These are phyloP conservation scores for Drosophila anomalata DNA, from an alignment of 2,888 invertebrate genomes.

Conservation along the genomic window DNA sequence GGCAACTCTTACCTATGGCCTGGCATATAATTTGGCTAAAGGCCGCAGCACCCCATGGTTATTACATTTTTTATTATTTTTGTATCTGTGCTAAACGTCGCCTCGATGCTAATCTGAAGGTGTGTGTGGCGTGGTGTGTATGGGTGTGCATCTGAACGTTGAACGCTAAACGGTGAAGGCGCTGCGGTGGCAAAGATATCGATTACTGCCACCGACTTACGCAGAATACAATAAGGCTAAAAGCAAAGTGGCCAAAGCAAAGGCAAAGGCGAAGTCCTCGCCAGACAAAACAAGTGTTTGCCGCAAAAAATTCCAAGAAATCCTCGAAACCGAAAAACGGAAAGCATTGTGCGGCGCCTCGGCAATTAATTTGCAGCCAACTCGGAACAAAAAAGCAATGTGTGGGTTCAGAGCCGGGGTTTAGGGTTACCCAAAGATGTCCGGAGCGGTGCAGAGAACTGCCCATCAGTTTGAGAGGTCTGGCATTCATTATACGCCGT, in stretches of 20 bases:
- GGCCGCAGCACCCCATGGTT: constrained; percentile 73
- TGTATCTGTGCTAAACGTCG: constrained; percentile 62
- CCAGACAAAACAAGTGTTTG: constrained; percentile 66
- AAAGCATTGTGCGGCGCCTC: constrained; percentile 73
- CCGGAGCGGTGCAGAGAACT: constrained; percentile 5
- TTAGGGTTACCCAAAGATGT: constrained; percentile 53
- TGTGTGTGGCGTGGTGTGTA: constrained; percentile 10
- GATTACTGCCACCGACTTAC: constrained; percentile 77
- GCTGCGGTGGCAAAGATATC: constrained; percentile 64
- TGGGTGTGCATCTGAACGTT: not conserved
- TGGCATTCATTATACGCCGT: constrained; percentile 73
- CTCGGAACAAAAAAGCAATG: constrained; percentile 20
- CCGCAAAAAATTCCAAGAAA: constrained; percentile 67
- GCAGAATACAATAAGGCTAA: constrained; percentile 60
- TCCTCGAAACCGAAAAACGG: constrained; percentile 46
- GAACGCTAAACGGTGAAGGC: constrained; percentile 1
- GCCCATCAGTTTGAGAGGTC: constrained; percentile 52
- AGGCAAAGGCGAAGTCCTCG: constrained; percentile 1
- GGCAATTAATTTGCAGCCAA: constrained; percentile 66
- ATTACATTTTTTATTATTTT: constrained; percentile 23
- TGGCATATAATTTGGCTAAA: constrained; percentile 74
- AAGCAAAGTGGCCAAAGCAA: constrained; percentile 24
- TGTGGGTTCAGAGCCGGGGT: constrained; percentile 60
- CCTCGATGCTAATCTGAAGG: constrained; percentile 69
- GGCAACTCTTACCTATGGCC: constrained; percentile 41